phyloP scores from a whole-genome alignment of 2,113 vertebrate genomes.

The Platysteira castanea region DNA sequence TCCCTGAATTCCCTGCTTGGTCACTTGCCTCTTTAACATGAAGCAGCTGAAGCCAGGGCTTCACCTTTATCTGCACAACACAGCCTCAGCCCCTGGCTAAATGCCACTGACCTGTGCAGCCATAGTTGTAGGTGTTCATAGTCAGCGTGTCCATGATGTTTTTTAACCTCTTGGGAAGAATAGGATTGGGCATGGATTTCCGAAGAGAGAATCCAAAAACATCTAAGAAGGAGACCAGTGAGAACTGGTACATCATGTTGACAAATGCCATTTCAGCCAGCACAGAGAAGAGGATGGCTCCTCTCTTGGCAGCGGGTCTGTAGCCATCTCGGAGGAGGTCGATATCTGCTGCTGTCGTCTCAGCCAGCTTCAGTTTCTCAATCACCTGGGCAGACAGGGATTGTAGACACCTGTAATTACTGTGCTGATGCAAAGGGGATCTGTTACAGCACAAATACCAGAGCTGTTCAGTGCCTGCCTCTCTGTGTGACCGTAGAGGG shows the following conservation, averaged over 20 bases:
- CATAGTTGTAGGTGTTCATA: constrained; percentile 90
- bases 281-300: constrained; percentile 91
- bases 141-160: constrained; percentile 90
- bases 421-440: not conserved
- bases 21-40: not conserved
- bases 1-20: not conserved
- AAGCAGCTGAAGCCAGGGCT: not conserved
- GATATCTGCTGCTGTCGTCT: constrained; percentile 81
- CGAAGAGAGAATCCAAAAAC: constrained; percentile 87
- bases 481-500: not conserved
- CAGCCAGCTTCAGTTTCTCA: constrained; percentile 88
- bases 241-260: constrained; percentile 97
- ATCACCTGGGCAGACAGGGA: constrained; percentile 78
- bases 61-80: not conserved
- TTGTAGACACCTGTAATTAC: not conserved
- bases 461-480: not conserved
- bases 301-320: constrained; percentile 88
- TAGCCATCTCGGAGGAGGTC: constrained; percentile 90
- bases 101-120: constrained; percentile 83
- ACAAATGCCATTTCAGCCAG: constrained; percentile 93
- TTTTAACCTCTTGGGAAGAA: constrained; percentile 77
- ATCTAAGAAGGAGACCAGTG: constrained; percentile 87
- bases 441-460: not conserved
- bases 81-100: not conserved
- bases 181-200: constrained; percentile 81